These are phyloP conservation scores for Papilio polytes DNA, from an alignment of 1,140 invertebrate species.

Conservation along the genomic window DNA sequence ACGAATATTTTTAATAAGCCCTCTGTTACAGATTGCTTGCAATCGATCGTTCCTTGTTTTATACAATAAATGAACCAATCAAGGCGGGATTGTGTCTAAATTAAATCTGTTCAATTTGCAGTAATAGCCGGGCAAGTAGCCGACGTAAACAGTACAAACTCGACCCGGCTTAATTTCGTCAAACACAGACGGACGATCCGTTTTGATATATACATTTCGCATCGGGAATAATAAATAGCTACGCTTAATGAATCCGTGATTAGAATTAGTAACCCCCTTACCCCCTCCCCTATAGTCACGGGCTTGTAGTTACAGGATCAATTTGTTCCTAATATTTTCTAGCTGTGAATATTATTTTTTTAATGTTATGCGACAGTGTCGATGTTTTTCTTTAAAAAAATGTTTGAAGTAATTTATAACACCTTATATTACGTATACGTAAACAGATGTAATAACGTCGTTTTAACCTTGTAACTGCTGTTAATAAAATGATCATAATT, in stretches of 20 bases:
- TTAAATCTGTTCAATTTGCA: slow-evolving; percentile 47
- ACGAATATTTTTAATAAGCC: no score
- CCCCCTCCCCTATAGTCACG: not conserved
- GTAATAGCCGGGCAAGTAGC: slow-evolving; percentile 38
- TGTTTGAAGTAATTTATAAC: not conserved
- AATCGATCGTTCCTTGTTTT: not conserved
- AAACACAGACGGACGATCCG: slow-evolving; percentile 53
- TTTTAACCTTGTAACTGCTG: slow-evolving; percentile 21
- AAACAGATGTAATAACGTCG: not conserved
- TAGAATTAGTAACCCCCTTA: slow-evolving; percentile 36
- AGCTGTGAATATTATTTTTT: not conserved
- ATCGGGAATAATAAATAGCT: slow-evolving; percentile 60
- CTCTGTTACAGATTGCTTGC: slow-evolving; percentile 3
- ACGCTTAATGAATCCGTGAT: slow-evolving; percentile 59
- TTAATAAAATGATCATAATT: slow-evolving; percentile 35
- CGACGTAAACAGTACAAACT: slow-evolving; percentile 41
- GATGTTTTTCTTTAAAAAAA: not conserved
- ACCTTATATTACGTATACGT: slow-evolving; percentile 12
- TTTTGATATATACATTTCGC: slow-evolving; percentile 60
- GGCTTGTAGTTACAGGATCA: not conserved
- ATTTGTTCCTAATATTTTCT: not conserved
- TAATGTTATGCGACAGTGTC: no score
- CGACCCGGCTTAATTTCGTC: slow-evolving; percentile 57
- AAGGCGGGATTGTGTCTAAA: slow-evolving; percentile 40
- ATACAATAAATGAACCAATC: slow-evolving; percentile 26